Percentiles rank a stretch among this genome's conserved stretches.
phyloP scores from a whole-genome alignment of 2,113 vertebrate genomes.

The Oncorhynchus clarkii region DNA sequence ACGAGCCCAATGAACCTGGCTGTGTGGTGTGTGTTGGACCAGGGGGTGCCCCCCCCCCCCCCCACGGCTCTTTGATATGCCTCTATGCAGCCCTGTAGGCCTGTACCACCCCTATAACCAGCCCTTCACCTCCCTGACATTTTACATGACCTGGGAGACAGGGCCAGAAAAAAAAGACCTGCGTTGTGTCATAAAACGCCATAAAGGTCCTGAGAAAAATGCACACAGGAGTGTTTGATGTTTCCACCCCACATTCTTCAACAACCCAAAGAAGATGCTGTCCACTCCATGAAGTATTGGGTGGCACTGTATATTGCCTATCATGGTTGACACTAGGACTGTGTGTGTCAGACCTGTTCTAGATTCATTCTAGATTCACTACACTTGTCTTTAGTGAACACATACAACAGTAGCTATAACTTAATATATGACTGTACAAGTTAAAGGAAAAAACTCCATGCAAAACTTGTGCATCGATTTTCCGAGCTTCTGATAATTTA shows the following conservation, averaged over 20 bases:
- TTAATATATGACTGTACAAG: no score
- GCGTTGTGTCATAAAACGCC: conserved; percentile 57
- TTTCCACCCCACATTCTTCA: conserved; percentile 41
- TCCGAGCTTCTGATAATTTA: no score
- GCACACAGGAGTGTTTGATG: conserved; percentile 47
- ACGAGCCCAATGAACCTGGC: conserved; percentile 51
- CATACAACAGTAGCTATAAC: no score
- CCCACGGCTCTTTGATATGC: conserved; percentile 51
- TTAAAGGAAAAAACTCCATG: not conserved
- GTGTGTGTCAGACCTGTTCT: not conserved
- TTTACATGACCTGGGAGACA: conserved; percentile 56
- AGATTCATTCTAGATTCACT: not conserved
- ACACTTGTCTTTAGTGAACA: not conserved
- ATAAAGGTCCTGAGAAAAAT: conserved; percentile 38
- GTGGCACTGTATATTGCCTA: not conserved
- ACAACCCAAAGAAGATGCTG: conserved; percentile 17
- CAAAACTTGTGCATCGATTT: not conserved
- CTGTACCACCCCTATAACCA: conserved; percentile 4
- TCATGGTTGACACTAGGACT: no score
- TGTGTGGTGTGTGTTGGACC: conserved; percentile 23
- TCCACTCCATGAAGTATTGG: not conserved
- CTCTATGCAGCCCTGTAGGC: conserved; percentile 40
- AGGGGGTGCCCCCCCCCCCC: conserved; percentile 18
- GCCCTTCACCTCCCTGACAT: conserved; percentile 47
- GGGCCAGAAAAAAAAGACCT: conserved; percentile 38